These are phyloP conservation scores for Drymonia ruficornis DNA, from an alignment of 2,888 invertebrate genomes.

Conservation along the genomic window DNA sequence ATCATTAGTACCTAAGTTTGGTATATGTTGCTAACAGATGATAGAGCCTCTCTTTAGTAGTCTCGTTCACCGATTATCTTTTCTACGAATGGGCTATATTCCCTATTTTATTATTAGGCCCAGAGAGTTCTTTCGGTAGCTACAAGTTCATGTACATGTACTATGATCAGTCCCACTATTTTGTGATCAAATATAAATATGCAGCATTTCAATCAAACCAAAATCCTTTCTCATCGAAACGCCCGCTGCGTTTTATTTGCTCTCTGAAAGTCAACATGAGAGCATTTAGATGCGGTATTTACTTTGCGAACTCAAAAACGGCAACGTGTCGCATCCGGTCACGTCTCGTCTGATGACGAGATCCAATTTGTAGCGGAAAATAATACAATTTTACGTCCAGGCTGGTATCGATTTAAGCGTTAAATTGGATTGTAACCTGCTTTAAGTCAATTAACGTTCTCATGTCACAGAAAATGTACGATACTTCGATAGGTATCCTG, in stretches of 20 bases:
- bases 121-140: no score
- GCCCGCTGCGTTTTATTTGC: conserved; percentile 1
- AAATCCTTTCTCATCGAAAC: conserved; percentile 1
- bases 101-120: no score
- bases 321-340: conserved; percentile 42
- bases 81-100: no score
- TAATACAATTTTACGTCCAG: conserved; percentile 67
- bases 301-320: conserved; percentile 32
- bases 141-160: no score
- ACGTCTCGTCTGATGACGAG: conserved; percentile 61
- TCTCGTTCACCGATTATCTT: no score
- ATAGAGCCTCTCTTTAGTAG: no score
- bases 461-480: conserved; percentile 31
- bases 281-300: conserved; percentile 6
- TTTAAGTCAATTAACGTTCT: conserved; percentile 57
- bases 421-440: conserved; percentile 66
- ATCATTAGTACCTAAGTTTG: no score
- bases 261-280: background rate
- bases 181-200: background rate
- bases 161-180: no score
- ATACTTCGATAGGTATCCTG: conserved; percentile 10
- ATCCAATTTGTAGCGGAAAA: conserved; percentile 68
- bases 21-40: no score
- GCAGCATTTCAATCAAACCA: background rate
- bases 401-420: conserved; percentile 61